Evolutionary conservation across 2,888 invertebrate species (phyloP), one percentile per base, ranked within the genome.

Genomic region (Noctua fimbriata): DNA sequence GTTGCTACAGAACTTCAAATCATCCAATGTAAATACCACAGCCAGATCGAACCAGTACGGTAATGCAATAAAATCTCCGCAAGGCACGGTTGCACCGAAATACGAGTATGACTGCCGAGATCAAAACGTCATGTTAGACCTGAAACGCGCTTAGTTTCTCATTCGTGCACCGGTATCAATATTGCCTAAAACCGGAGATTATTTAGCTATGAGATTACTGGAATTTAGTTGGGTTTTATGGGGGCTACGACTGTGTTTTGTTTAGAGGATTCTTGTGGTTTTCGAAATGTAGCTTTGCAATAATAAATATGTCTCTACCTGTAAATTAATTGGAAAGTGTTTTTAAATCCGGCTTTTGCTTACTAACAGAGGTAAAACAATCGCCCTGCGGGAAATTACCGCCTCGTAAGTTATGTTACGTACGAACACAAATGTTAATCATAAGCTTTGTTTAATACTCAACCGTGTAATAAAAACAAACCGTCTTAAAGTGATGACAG

Each of bases 51-150:
- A 24, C 10, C 18, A 6, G n/a, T 16, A n/a, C 24, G n/a, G 14
- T 36, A 69, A 78, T 78, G 32, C 16, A 47, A 49, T 60, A 24
- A 49, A 28, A 44, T 71, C 28, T 44, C n/a, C 18, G 7, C 21
- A 4, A 28, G n/a, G 44, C 2, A 21, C 32, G 21, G 41, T 21
- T 28, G 41, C 60, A 32, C n/a, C 12, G 32, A 41, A 47, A 32
- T 16, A 16, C 7, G 41, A 7, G 41, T 41, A 36, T 28, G 9
- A n/a, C 52, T 3, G 55, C 41, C 41, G 10, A 47, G 73, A 58
- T 58, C 28, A 55, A 41, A 81, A 41, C 41, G 55, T 49, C 73
- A 81, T 55, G 55, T 73, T 49, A n/a, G 47, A 81, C 16, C 32
- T 55, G n/a, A 73, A 71, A 73, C 21, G 44, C 32, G 49, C 28